phyloP scores from a whole-genome alignment of 2,888 invertebrate species.

The Drosophila trichaetosa region DNA sequence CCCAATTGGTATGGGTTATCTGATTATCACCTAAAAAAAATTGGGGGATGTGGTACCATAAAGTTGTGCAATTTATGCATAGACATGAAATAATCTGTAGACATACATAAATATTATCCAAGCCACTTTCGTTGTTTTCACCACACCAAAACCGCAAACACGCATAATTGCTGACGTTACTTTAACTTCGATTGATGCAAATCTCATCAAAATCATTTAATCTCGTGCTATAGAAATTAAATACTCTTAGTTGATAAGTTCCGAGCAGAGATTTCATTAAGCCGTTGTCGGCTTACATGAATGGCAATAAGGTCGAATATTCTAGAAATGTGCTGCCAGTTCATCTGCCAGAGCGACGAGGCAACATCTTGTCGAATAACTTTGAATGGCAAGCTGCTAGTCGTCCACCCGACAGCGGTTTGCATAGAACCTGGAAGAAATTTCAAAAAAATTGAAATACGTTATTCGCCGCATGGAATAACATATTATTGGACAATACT shows the following conservation, averaged over 20 bases:
- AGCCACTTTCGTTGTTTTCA: not conserved
- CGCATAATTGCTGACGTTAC: not conserved
- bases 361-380: too few relatives aligned
- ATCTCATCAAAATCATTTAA: not conserved
- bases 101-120: not conserved
- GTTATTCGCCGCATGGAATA: not conserved
- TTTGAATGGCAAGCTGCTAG: too few relatives aligned
- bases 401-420: not conserved
- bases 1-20: constrained; percentile 18
- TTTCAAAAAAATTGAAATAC: not conserved
- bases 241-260: not conserved
- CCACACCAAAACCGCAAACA: not conserved
- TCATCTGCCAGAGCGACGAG: too few relatives aligned
- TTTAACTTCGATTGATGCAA: not conserved
- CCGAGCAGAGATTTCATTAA: too few relatives aligned
- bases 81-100: not conserved
- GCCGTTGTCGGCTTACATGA: too few relatives aligned
- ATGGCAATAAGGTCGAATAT: too few relatives aligned
- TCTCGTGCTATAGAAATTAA: not conserved
- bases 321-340: too few relatives aligned
- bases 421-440: not conserved
- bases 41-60: not conserved
- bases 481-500: not conserved
- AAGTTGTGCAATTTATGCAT: not conserved
- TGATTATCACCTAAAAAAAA: constrained; percentile 4